Evolutionary conservation across 1,140 invertebrate genomes (phyloP).

Genomic region (Drosophila pallidifrons): DNA sequence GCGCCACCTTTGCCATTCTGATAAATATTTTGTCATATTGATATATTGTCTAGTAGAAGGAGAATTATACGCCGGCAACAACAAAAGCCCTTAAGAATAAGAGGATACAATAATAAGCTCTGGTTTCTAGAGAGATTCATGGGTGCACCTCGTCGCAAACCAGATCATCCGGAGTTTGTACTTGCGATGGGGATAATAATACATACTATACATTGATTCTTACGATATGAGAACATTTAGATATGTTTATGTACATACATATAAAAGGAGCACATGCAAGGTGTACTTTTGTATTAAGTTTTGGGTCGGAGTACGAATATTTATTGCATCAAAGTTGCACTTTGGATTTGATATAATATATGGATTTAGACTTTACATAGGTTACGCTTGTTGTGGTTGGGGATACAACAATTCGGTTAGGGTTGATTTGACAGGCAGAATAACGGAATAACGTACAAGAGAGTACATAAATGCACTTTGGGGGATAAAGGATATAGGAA

Average conservation of each 20-base stretch:
- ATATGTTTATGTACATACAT: constrained; percentile 28
- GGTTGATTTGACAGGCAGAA: constrained; percentile 54
- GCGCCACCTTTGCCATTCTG: constrained; percentile 51
- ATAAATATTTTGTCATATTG: constrained; percentile 16
- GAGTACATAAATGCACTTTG: constrained; percentile 17
- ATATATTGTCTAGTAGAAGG: background rate
- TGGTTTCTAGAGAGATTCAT: constrained; percentile 28
- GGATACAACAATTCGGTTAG: constrained; percentile 74
- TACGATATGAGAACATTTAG: constrained; percentile 26
- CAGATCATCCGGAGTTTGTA: constrained; percentile 46
- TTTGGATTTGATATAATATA: constrained; percentile 51
- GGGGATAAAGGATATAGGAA: constrained; percentile 13
- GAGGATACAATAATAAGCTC: constrained; percentile 19
- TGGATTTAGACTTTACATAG: constrained; percentile 50
- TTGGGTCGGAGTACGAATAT: constrained; percentile 21
- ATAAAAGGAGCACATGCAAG: constrained; percentile 63
- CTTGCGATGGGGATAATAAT: constrained; percentile 45
- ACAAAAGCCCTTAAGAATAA: constrained; percentile 29
- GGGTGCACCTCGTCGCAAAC: constrained; percentile 32
- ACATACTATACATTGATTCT: constrained; percentile 1
- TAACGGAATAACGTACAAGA: constrained; percentile 26
- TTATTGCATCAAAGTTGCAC: constrained; percentile 9
- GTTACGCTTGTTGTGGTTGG: constrained; percentile 62
- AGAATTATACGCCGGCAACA: constrained; percentile 27
- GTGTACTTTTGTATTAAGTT: constrained; percentile 47